A percentile compares a stretch with the other conserved stretches of the same genome.
Conservation (phyloP, 2,797 vertebrate species). For the Etheostoma nigrum region DNA sequence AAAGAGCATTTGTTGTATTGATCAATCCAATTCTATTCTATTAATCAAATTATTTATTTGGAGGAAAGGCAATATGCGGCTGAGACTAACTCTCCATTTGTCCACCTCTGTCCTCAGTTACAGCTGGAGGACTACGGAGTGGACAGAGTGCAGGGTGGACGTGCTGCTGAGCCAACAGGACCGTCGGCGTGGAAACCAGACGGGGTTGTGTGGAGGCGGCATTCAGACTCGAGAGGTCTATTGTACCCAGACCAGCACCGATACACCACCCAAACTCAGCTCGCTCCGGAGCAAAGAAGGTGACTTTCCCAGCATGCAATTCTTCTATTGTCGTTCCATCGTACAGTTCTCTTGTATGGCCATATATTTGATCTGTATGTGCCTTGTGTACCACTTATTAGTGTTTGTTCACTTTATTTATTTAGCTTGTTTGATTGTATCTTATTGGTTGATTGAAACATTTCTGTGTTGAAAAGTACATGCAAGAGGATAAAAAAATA, state of each 20-base stretch:
- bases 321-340: neutral
- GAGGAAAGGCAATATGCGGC: neutral
- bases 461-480: neutral
- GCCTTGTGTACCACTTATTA: neutral
- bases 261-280: constrained; percentile 82
- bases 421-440: neutral
- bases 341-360: neutral
- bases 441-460: neutral
- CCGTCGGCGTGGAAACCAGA: constrained; percentile 93
- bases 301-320: constrained; percentile 63
- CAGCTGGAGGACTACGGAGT: constrained; percentile 93
- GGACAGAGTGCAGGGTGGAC: constrained; percentile 94
- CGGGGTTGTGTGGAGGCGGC: constrained; percentile 93
- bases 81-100: neutral
- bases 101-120: constrained; percentile 82
- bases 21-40: neutral
- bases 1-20: neutral
- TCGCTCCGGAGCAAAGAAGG: constrained; percentile 91
- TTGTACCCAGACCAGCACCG: constrained; percentile 88
- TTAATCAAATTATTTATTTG: neutral
- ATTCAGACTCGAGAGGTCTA: constrained; percentile 92
- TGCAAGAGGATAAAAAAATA: neutral
- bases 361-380: neutral
- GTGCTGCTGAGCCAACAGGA: constrained; percentile 95
- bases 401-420: neutral